Base-by-base conservation (phyloP, 2,113 vertebrate genomes). In the Carassius gibelio region DNA sequence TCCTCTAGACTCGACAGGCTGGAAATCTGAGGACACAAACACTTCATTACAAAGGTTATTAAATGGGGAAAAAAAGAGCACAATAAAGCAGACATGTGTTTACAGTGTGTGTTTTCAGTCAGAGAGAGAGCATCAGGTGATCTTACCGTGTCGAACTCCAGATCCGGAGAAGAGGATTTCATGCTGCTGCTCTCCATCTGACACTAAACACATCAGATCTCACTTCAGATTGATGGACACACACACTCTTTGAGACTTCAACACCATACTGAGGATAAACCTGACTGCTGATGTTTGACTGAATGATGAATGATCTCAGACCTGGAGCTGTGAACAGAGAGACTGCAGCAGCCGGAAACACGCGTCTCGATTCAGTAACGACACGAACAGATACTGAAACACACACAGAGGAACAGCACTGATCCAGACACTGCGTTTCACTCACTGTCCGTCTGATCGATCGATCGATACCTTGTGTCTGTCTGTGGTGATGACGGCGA, bases 321-420 rank as follows among this genome's bases (percentile, higher is more conserved):
- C 96, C 95, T 94, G 90, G 19, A 90, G 57, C 5, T 94, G 87
- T 52, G 83, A 88, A 83, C 94, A 96, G 64, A 96, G 1, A 0
- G 84, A 90, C 19, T 89, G 90, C 52, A 97, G 93, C 82, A 94
- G 84, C 71, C 90, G 90, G 89, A 90, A 95, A 0, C 94, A 93
- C 68, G 85, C 82, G 7, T 96, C 94, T 0, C 96, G 94, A 76
- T 85, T 92, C 68, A 90, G 92, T 72, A 97, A 34, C 0, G 93
- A 96, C 74, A 92, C 90, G 6, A 97, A 97, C 0, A 94, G 87
- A 83, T 94, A 94, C 96, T 97, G 90, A 84, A 86, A 89, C 26
- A 76, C 52, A 83, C 21, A 74, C 50, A 15, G 50, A 52, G 13
- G 1, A 38, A 30, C 30, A 38, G 36, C 36, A 38, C 36, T 38